Base-by-base conservation (phyloP, 2,888 invertebrate species). In the Esperia sulphurella region DNA sequence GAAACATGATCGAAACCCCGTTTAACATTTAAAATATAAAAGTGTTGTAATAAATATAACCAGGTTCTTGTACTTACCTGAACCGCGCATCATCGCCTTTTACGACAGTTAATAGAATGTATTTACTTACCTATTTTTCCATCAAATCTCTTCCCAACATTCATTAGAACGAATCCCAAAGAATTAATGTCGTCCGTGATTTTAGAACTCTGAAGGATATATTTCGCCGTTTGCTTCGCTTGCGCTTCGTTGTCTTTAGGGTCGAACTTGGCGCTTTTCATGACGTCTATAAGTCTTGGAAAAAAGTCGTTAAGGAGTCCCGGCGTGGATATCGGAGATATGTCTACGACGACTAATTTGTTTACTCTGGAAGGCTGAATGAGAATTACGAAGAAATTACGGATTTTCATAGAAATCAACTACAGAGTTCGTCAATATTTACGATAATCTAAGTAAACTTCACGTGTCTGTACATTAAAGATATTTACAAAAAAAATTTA, bases 331-430 rank as follows among this genome's bases (percentile, higher is more conserved):
- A 92, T 66, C 0, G 95, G 95, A 0, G 94, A 92, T 60, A 94
- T 92, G 64, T 95, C 95, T 13, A 93, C 92, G 5, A 94, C 90
- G n/a, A 94, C 72, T 45, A 95, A 75, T 55, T 91, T 92, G 21
- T 91, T 83, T 0, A 95, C 88, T 53, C 90, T 68, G 4, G 82
- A 63, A 12, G 92, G 91, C 91, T 91, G 75, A 33, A 80, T 21
- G 5, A 21, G 21, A 21, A 3, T 21, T 21, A 21, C 3, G 21
- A 21, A 21, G 5, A 21, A 21, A 21, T 21, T 21, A 21, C 21
- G 21, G 5, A 5, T 21, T 3, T 21, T 21, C 21, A n/a, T 21
- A 21, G 21, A 21, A 5, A 5, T 21, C 21, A 2, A n/a, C n/a
- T n/a, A n/a, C n/a, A n/a, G n/a, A n/a, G n/a, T n/a, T n/a, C n/a